Conservation (phyloP, 2,113 vertebrate species). For the Tretioscincus oriximinensis region DNA sequence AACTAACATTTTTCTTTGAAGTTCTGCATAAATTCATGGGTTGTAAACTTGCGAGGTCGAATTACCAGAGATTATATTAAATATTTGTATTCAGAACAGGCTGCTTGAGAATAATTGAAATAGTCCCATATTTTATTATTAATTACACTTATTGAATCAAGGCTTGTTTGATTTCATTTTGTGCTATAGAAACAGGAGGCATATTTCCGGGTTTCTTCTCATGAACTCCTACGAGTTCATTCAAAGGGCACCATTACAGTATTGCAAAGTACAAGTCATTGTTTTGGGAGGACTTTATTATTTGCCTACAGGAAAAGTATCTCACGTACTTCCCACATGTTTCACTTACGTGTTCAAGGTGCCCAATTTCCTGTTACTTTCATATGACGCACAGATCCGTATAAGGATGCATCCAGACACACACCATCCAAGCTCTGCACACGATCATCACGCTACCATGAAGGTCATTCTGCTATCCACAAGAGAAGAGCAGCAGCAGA, state of each 20-base stretch:
- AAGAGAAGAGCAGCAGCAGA: too few relatives aligned
- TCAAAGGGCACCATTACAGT: not conserved
- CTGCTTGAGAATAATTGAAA: constrained; percentile 59
- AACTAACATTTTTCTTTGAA: too few relatives aligned
- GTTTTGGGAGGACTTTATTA: not conserved
- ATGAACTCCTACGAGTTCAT: constrained; percentile 35
- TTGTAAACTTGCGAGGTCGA: too few relatives aligned
- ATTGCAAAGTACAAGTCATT: fast-evolving
- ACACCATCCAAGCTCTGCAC: too few relatives aligned
- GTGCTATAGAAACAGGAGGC: constrained; percentile 53
- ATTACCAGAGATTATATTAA: not conserved
- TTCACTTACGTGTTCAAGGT: too few relatives aligned
- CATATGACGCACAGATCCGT: too few relatives aligned
- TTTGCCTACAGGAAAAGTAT: not conserved
- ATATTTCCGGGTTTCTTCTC: constrained; percentile 42
- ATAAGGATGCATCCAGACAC: too few relatives aligned
- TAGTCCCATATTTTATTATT: constrained; percentile 28
- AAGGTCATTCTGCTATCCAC: too few relatives aligned
- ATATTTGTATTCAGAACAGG: constrained; percentile 43
- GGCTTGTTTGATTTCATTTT: constrained; percentile 53
- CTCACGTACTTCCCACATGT: not conserved
- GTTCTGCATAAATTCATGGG: too few relatives aligned
- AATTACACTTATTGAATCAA: constrained; percentile 52
- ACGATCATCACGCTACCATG: too few relatives aligned
- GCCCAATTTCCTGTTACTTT: not conserved